These are phyloP conservation scores for Ctenosaura bakeri DNA, from an alignment of 2,797 vertebrate species.

Conservation along the genomic window DNA sequence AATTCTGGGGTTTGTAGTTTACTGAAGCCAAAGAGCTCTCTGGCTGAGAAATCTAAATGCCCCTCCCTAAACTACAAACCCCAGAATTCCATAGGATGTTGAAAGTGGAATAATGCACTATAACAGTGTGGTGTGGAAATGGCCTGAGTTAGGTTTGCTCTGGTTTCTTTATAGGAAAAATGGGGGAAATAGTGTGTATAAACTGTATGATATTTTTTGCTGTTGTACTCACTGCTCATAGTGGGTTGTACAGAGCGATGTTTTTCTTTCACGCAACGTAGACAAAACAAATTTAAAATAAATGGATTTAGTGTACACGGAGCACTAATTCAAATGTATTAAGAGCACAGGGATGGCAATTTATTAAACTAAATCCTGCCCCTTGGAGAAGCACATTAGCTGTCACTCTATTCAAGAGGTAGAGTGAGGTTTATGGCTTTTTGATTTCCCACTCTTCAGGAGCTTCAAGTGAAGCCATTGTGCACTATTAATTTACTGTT, in stretches of 20 bases:
- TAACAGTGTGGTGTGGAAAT: no score
- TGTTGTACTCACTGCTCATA: conserved; percentile 97
- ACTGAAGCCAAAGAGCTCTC: no score
- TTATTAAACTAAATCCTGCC: conserved; percentile 72
- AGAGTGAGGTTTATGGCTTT: conserved; percentile 49
- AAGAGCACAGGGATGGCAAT: conserved; percentile 82
- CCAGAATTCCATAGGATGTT: no score
- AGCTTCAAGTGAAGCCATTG: conserved; percentile 69
- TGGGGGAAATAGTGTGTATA: conserved; percentile 93
- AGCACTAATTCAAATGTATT: conserved; percentile 80
- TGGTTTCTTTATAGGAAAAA: conserved; percentile 84
- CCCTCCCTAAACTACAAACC: no score
- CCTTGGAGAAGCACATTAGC: conserved; percentile 74
- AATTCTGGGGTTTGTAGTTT: no score
- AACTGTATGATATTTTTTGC: conserved; percentile 98
- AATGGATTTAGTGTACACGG: conserved; percentile 83
- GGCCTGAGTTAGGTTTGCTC: conserved; percentile 84
- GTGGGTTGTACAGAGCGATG: conserved; percentile 99
- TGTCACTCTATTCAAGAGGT: conserved; percentile 74
- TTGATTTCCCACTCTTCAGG: conserved; percentile 67
- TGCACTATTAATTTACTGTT: conserved; percentile 76
- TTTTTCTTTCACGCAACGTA: conserved; percentile 99
- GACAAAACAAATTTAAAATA: conserved; percentile 89
- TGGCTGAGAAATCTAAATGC: no score
- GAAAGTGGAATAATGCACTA: no score